A percentile compares a stretch with the other conserved stretches of the same genome.
phyloP scores from a whole-genome alignment of 2,797 vertebrate species.

The Serranus cabrilla region DNA sequence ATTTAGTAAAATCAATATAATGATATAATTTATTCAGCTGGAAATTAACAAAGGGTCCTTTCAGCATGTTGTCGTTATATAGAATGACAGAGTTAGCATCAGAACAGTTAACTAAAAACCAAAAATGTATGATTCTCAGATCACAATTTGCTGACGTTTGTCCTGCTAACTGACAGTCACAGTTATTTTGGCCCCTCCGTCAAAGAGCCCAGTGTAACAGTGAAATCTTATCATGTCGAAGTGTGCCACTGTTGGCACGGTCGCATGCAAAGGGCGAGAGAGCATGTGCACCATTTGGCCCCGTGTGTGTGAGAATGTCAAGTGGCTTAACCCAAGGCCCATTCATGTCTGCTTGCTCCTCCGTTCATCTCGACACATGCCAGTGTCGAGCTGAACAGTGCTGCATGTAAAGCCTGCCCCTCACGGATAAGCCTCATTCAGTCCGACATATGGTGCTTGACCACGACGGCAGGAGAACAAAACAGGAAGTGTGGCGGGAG shows the following conservation, averaged over 20 bases:
- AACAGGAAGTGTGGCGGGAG: slow-evolving; percentile 75
- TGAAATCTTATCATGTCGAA: slow-evolving; percentile 31
- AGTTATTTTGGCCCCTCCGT: neutral
- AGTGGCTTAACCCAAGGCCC: slow-evolving; percentile 66
- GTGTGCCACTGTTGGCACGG: slow-evolving; percentile 39
- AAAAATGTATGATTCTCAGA: neutral
- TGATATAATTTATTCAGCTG: too few species aligned
- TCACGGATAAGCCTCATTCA: slow-evolving; percentile 74
- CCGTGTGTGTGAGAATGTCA: slow-evolving; percentile 63
- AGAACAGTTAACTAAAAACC: neutral
- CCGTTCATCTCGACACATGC: slow-evolving; percentile 48
- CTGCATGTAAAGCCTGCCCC: slow-evolving; percentile 64
- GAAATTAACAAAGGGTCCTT: too few species aligned
- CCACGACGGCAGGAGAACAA: slow-evolving; percentile 69
- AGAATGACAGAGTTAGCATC: neutral
- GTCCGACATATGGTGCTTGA: slow-evolving; percentile 69
- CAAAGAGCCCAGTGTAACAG: neutral
- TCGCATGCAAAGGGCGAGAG: slow-evolving; percentile 13
- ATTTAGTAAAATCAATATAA: too few species aligned
- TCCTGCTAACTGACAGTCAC: neutral
- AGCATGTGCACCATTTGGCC: slow-evolving; percentile 38
- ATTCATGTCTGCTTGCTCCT: slow-evolving; percentile 51
- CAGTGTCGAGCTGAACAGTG: slow-evolving; percentile 50
- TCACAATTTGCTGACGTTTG: neutral
- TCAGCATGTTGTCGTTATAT: too few species aligned